Evolutionary conservation across 2,888 invertebrate genomes (phyloP).

Genomic region (Dynastes tityus): DNA sequence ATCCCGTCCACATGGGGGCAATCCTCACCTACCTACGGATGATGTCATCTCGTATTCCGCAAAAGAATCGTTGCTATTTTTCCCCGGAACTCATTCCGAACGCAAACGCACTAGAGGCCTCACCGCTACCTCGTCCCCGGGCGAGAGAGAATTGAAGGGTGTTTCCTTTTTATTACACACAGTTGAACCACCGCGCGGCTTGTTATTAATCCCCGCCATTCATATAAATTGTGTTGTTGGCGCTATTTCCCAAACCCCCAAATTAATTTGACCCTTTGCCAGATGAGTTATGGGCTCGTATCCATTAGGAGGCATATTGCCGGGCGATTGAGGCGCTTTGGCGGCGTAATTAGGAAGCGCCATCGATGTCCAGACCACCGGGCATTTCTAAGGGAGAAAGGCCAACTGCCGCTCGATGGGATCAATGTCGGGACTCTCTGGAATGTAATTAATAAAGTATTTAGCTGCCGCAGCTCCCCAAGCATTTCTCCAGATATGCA

Average conservation of each 20-base stretch:
- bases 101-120: neutral
- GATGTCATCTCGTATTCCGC: constrained; percentile 27
- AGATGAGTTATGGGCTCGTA: constrained; percentile 67
- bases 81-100: constrained; percentile 1
- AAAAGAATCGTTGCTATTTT: constrained; percentile 23
- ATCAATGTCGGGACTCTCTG: constrained; percentile 58
- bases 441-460: constrained; percentile 69
- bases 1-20: constrained; percentile 25
- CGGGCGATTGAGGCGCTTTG: constrained; percentile 67
- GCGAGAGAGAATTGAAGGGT: constrained; percentile 9
- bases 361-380: constrained; percentile 54
- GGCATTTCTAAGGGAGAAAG: constrained; percentile 44
- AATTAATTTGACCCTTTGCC: constrained; percentile 68
- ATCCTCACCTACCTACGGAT: constrained; percentile 16
- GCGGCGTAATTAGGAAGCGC: constrained; percentile 66
- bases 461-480: constrained; percentile 62
- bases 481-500: constrained; percentile 38
- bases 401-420: constrained; percentile 21
- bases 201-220: constrained; percentile 55
- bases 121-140: neutral
- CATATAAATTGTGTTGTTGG: constrained; percentile 57
- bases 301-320: constrained; percentile 70
- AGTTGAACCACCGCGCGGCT: constrained; percentile 46
- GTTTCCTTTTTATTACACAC: constrained; percentile 40
- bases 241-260: constrained; percentile 63